A percentile compares a stretch with the other conserved stretches of the same genome.
These are phyloP conservation scores for Ceratosolen solmsi DNA, from an alignment of 1,140 invertebrate genomes.

Conservation along the genomic window DNA sequence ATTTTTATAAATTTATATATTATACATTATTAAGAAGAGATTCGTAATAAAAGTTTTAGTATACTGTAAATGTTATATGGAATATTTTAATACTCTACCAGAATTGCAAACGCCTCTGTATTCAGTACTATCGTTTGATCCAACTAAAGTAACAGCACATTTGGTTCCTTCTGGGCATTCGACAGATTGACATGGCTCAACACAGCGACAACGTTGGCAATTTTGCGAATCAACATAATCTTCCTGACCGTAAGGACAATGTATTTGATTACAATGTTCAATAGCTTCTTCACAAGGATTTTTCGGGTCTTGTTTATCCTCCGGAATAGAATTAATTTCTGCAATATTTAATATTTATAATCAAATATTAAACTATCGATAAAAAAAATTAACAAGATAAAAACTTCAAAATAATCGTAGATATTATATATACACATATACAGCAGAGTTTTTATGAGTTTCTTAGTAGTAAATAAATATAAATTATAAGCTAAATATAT, in stretches of 20 bases:
- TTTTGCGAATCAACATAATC: conserved; percentile 77
- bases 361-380: neutral
- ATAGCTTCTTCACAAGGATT: conserved; percentile 75
- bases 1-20: too few species aligned
- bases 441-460: neutral
- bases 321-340: conserved; percentile 52
- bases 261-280: conserved; percentile 76
- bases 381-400: neutral
- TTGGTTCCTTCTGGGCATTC: conserved; percentile 78
- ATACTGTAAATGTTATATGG: too few species aligned
- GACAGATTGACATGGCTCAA: conserved; percentile 81
- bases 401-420: neutral
- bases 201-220: conserved; percentile 85
- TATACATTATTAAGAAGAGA: too few species aligned
- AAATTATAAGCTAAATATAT: conserved; percentile 5
- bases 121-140: conserved; percentile 69
- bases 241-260: conserved; percentile 85
- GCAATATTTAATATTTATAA: conserved; percentile 15
- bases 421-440: neutral
- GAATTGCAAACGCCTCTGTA: conserved; percentile 76
- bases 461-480: neutral
- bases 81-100: conserved; percentile 11
- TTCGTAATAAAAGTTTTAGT: too few species aligned
- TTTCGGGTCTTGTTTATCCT: conserved; percentile 56
- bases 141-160: conserved; percentile 79